Evolutionary conservation across 2,888 invertebrate species (phyloP), one percentile per base, ranked within the genome.

Genomic region (Nymphalis polychloros): DNA sequence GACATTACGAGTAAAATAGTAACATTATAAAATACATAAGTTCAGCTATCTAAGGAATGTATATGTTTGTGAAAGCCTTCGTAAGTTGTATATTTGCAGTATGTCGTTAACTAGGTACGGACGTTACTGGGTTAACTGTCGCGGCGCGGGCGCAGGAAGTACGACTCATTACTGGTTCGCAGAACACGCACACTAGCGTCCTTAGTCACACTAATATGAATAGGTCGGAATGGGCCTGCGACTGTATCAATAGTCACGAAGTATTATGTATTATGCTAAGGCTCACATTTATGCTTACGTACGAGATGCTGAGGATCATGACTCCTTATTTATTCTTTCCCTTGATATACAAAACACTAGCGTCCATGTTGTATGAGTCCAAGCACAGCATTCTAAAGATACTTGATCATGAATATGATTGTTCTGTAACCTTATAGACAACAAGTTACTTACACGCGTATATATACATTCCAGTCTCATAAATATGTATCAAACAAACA

Each of bases 161-260:
- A 74, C 73, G 74, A 73, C 71, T 72, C 61, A 74, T 74, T 75
- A 78, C 78, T 77, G 77, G 73, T 84, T 84, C 84, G 84, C 82
- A 79, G 86, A 85, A 85, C 57, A 78, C 79, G 72, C 76, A 68
- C 73, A 74, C 73, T 69, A 71, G 70, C 72, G 72, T 75, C 48
- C 46, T 23, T 8, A 3, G 16, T 13, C 64, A 60, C 65, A 66
- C 52, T 13, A 10, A 20, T 47, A 10, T n/a, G 57, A 31, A 7
- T 57, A 16, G 57, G 1, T 13, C 20, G 16, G 41, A 66, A 23
- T 23, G 48, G 59, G 46, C 50, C 59, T 55, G 35, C 47, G 52
- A 53, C 59, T 27, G 65, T 62, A 48, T 53, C 59, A 62, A 63
- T 46, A 63, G 55, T 17, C 23, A n/a, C 31, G n/a, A 7, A 31